Conservation (phyloP, 2,888 invertebrate species). For the Sialis fuliginosa region DNA sequence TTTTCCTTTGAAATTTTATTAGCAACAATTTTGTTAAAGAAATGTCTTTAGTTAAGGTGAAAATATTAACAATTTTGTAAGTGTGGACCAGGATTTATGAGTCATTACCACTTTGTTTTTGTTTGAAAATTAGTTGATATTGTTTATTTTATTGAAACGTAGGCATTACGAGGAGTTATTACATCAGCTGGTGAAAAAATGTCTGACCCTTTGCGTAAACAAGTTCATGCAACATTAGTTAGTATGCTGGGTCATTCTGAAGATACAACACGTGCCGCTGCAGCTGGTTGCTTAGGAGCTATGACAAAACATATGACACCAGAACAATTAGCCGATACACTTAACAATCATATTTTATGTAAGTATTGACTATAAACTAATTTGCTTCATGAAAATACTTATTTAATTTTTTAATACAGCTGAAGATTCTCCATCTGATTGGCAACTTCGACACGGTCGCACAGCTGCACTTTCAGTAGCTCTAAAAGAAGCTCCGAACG, state of each 20-base stretch:
- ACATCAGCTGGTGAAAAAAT: slow-evolving; percentile 77
- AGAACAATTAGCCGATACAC: slow-evolving; percentile 53
- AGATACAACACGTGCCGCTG: slow-evolving; percentile 63
- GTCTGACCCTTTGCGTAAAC: slow-evolving; percentile 60
- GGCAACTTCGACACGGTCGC: slow-evolving; percentile 63
- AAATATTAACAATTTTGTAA: no score
- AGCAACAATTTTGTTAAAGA: no score
- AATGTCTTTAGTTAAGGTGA: no score
- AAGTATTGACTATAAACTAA: slow-evolving; percentile 17
- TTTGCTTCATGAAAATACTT: background rate
- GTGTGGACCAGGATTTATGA: no score
- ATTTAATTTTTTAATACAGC: background rate
- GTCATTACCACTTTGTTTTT: no score
- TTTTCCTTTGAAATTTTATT: no score
- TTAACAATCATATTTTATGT: slow-evolving; percentile 59
- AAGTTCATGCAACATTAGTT: slow-evolving; percentile 49
- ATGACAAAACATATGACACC: slow-evolving; percentile 56
- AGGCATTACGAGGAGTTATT: slow-evolving; percentile 74
- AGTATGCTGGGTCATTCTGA: slow-evolving; percentile 54
- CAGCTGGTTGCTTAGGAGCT: slow-evolving; percentile 82
- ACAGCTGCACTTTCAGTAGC: slow-evolving; percentile 72
- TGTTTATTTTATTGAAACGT: slow-evolving; percentile 53
- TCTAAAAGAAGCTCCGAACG: slow-evolving; percentile 54
- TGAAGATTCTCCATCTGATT: slow-evolving; percentile 30
- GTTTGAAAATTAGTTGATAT: no score